Base-by-base conservation (phyloP, 2,113 vertebrate species). In the Pachycephala philippinensis region DNA sequence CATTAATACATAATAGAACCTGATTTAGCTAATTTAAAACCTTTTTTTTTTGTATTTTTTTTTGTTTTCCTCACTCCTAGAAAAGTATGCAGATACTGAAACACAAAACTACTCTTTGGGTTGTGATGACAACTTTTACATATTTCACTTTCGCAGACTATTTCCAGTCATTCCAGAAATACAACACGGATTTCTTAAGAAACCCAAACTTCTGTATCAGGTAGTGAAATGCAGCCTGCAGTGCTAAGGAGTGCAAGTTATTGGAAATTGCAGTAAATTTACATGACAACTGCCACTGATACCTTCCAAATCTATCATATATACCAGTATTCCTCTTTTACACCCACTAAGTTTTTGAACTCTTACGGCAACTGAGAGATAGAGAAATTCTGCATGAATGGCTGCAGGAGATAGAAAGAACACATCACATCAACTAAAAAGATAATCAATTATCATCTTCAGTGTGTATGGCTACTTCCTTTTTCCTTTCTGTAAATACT, bases 11-110 rank as follows among this genome's bases (percentile, higher is more conserved):
- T 37, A 53, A 59, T 57, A 75, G 76, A 81, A 65, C 0, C 8
- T 54, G 35, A 65, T 20, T 40, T 71, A 75, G 13, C 6, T 39
- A 65, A 65, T 70, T 47, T 47, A 69, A 57, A 63, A 4, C 8
- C 4, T 24, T 26, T 17, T 22, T 24, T 9, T 35, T 4, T 26
- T 8, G 40, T 44, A 7, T 17, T 7, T 45, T 35, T 6, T 11
- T 17, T 39, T 30, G n/a, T 28, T 11, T 15, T 1, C 1, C 7
- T 2, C 2, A 10, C 16, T 50, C 12, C 14, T 9, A 61, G 16
- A 31, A 89, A 60, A 59, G 15, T 21, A 84, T 27, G 27, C 12
- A 40, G 37, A 35, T 19, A 72, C 15, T 35, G 49, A 88, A 89
- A 76, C 16, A 66, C 22, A 72, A 60, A 82, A 39, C 39, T 63